phyloP scores from a whole-genome alignment of 2,113 vertebrate genomes.

The Paedocypris sp. region DNA sequence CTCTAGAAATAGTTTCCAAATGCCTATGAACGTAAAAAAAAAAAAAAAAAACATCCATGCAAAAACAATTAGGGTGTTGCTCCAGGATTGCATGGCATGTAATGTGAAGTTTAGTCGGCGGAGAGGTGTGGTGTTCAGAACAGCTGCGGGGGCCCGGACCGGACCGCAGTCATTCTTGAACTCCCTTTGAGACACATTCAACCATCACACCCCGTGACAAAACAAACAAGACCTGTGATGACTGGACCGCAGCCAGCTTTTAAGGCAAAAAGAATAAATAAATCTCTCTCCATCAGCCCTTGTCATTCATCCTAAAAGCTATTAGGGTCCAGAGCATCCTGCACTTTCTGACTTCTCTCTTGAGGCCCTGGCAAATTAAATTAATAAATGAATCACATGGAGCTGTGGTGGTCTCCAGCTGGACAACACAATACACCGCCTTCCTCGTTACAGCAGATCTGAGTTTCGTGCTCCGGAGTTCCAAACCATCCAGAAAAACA shows the following conservation, averaged over 20 bases:
- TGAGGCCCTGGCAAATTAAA: slow-evolving; percentile 20
- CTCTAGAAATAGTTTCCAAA: background rate
- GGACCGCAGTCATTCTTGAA: slow-evolving; percentile 29
- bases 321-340: slow-evolving; percentile 27
- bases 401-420: background rate
- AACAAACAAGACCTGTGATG: slow-evolving; percentile 44
- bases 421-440: too few species aligned
- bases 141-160: slow-evolving; percentile 24
- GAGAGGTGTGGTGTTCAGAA: slow-evolving; percentile 16
- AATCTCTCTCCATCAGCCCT: slow-evolving; percentile 21
- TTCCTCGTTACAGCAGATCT: too few species aligned
- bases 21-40: background rate
- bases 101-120: background rate
- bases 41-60: background rate
- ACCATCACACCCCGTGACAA: slow-evolving; percentile 39
- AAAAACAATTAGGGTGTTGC: background rate
- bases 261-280: slow-evolving; percentile 35
- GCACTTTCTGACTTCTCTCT: slow-evolving; percentile 1
- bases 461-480: too few species aligned
- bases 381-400: slow-evolving; percentile 8
- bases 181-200: slow-evolving; percentile 28
- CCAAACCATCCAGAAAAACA: too few species aligned
- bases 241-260: slow-evolving; percentile 36
- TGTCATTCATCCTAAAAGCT: slow-evolving; percentile 16
- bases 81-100: slow-evolving; percentile 35